phyloP scores from a whole-genome alignment of 2,113 vertebrate genomes.

The Nannobrachium achirus region DNA sequence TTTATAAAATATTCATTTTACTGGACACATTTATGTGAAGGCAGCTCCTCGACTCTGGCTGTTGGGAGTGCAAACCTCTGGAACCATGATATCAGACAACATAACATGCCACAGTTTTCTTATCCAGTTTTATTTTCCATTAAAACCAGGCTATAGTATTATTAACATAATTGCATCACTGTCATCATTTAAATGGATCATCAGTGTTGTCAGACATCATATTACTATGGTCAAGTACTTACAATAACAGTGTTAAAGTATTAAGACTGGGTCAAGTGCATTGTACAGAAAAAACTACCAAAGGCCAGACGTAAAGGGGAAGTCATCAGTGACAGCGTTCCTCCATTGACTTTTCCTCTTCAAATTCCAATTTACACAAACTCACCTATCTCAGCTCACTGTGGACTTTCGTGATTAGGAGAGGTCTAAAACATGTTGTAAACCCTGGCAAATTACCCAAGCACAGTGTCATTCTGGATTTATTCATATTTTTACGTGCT shows the following conservation, averaged over 20 bases:
- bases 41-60: too few relatives aligned
- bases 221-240: slow-evolving; percentile 55
- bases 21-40: too few relatives aligned
- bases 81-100: neutral
- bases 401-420: neutral
- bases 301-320: slow-evolving; percentile 38
- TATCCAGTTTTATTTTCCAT: slow-evolving; percentile 71
- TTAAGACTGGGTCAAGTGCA: slow-evolving; percentile 53
- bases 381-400: neutral
- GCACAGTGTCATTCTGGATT: neutral
- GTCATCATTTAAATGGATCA: slow-evolving; percentile 61
- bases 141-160: slow-evolving; percentile 67
- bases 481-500: neutral
- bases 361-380: slow-evolving; percentile 21
- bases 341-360: slow-evolving; percentile 2
- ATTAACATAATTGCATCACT: slow-evolving; percentile 67
- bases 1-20: too few relatives aligned
- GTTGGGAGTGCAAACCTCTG: too few relatives aligned
- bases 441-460: slow-evolving; percentile 1
- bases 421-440: neutral
- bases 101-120: slow-evolving; percentile 3
- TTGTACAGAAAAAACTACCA: slow-evolving; percentile 54
- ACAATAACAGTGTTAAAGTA: slow-evolving; percentile 49
- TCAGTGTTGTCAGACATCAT: slow-evolving; percentile 63
- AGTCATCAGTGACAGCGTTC: slow-evolving; percentile 14